Conservation (phyloP, 37 sponge, comb jelly and placozoan species). For the Axinella damicornis region DNA sequence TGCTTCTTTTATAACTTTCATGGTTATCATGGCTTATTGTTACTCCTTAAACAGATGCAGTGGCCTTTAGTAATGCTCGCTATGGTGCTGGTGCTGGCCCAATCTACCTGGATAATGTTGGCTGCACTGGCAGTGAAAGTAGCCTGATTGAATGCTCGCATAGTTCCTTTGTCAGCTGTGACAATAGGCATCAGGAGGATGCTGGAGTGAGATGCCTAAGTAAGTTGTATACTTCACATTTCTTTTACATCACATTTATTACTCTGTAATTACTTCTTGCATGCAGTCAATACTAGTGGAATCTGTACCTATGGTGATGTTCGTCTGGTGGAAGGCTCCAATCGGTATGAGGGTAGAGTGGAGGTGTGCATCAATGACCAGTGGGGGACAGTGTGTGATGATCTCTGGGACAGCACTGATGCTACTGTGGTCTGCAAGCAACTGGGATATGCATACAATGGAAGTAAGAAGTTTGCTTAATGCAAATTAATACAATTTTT, state of each 20-base stretch:
- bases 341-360: not conserved
- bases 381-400: constrained; percentile 6
- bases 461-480: no score
- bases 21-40: no score
- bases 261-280: no score
- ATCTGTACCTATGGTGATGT: not conserved
- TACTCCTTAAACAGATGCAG: no score
- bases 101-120: not conserved
- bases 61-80: no score
- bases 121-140: not conserved
- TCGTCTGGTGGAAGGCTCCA: not conserved
- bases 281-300: not conserved
- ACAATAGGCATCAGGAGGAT: constrained; percentile 3
- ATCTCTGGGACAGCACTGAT: not conserved
- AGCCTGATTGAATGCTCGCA: not conserved
- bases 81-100: no score
- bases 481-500: no score
- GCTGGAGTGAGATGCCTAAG: constrained; percentile 26
- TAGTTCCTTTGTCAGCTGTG: not conserved
- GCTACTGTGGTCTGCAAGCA: constrained; percentile 7
- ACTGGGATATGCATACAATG: not conserved
- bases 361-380: not conserved
- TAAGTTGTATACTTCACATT: no score
- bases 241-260: no score
- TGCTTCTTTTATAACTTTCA: no score